Evolutionary conservation across 2,888 invertebrate species (phyloP).

Genomic region (Thyatira batis): DNA sequence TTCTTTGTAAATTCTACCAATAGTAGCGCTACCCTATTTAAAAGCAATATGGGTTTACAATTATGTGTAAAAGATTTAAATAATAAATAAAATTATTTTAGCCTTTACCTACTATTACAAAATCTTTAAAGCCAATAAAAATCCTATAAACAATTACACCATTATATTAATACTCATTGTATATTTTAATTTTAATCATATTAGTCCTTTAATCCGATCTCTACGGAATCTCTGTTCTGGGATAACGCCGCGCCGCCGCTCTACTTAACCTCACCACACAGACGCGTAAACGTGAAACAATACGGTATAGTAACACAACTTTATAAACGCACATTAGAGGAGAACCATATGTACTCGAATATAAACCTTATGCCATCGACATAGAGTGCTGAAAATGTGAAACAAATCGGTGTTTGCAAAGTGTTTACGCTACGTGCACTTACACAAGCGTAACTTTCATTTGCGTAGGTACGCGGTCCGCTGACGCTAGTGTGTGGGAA

Average conservation of each 20-base stretch:
- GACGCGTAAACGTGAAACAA: conserved; percentile 81
- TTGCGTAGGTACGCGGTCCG: conserved; percentile 49
- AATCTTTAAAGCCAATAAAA: too few species aligned
- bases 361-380: conserved; percentile 31
- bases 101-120: too few species aligned
- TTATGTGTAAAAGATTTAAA: too few species aligned
- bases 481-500: conserved; percentile 68
- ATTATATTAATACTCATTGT: too few species aligned
- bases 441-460: conserved; percentile 53
- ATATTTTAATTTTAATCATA: conserved; percentile 20
- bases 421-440: conserved; percentile 60
- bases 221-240: conserved; percentile 76
- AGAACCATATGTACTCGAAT: conserved; percentile 28
- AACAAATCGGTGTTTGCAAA: conserved; percentile 32
- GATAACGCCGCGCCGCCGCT: conserved; percentile 82
- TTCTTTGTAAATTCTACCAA: background rate
- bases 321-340: conserved; percentile 49
- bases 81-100: too few species aligned
- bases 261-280: conserved; percentile 82
- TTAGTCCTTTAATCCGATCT: conserved; percentile 64
- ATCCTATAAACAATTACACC: too few species aligned
- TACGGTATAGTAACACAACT: conserved; percentile 78
- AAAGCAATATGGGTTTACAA: too few species aligned
- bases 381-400: conserved; percentile 36
- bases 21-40: too few species aligned